Evolutionary conservation across 2,113 vertebrate genomes (phyloP).

Genomic region (Perognathus longimembris): DNA sequence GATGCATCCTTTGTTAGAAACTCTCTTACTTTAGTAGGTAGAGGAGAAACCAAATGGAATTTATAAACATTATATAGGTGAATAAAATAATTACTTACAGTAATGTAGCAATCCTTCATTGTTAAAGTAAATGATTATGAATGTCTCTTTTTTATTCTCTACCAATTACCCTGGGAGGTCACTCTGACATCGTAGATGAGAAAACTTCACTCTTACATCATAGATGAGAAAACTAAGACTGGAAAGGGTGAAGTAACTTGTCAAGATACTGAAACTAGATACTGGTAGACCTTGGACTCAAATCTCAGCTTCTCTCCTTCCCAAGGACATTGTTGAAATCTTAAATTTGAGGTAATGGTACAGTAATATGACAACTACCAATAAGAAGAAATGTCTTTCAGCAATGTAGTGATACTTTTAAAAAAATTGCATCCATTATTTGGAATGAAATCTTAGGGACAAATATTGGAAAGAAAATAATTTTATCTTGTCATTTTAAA

Average conservation of each 20-base stretch:
- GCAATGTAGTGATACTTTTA: too few relatives aligned
- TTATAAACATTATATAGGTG: not conserved
- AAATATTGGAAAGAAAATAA: conserved; percentile 32
- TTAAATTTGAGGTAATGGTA: not conserved
- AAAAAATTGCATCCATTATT: too few relatives aligned
- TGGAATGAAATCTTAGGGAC: not conserved
- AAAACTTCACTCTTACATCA: conserved; percentile 17
- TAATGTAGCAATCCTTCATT: not conserved
- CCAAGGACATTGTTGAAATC: not conserved
- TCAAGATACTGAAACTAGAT: not conserved
- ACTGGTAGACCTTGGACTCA: too few relatives aligned
- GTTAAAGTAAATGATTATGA: not conserved
- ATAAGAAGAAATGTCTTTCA: not conserved
- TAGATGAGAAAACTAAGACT: not conserved
- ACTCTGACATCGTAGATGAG: not conserved
- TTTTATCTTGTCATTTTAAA: not conserved
- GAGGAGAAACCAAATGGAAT: not conserved
- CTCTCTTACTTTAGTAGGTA: not conserved
- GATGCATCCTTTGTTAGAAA: not conserved
- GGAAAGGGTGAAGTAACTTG: not conserved
- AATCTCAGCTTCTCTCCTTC: not conserved
- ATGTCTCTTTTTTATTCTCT: not conserved
- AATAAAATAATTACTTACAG: not conserved
- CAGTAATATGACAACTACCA: not conserved
- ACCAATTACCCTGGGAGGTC: not conserved